These are phyloP conservation scores for Brachypteracias leptosomus DNA, from an alignment of 2,113 vertebrate genomes.

Conservation along the genomic window DNA sequence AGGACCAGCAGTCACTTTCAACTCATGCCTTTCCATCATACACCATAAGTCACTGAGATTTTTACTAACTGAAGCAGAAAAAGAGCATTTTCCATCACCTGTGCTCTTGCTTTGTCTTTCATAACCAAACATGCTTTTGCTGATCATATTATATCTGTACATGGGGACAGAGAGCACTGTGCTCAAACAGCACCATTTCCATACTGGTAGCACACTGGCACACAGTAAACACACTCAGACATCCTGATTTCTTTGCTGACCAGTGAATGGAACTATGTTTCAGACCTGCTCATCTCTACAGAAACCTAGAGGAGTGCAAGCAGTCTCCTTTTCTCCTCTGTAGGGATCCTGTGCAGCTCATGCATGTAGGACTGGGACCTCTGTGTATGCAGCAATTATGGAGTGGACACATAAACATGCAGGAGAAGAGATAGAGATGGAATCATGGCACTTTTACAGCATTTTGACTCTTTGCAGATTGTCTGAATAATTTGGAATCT, in stretches of 20 bases:
- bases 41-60: not conserved
- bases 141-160: not conserved
- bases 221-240: not conserved
- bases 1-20: not conserved
- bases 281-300: not conserved
- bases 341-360: not conserved
- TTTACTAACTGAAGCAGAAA: not conserved
- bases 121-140: not conserved
- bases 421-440: not conserved
- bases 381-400: rapidly evolving
- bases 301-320: not conserved
- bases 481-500: not conserved
- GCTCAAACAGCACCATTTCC: not conserved
- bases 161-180: not conserved
- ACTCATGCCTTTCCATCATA: not conserved
- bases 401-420: not conserved
- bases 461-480: slow-evolving; percentile 1
- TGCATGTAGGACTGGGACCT: not conserved
- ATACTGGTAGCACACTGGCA: too few relatives aligned
- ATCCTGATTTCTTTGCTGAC: not conserved
- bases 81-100: not conserved
- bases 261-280: not conserved
- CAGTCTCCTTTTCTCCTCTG: not conserved
- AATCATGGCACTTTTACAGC: not conserved
- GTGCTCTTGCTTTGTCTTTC: not conserved